Evolutionary conservation across 35 echinoderm and acorn worm species (phyloP).

Genomic region (Hemicentrotus pulcherrimus): DNA sequence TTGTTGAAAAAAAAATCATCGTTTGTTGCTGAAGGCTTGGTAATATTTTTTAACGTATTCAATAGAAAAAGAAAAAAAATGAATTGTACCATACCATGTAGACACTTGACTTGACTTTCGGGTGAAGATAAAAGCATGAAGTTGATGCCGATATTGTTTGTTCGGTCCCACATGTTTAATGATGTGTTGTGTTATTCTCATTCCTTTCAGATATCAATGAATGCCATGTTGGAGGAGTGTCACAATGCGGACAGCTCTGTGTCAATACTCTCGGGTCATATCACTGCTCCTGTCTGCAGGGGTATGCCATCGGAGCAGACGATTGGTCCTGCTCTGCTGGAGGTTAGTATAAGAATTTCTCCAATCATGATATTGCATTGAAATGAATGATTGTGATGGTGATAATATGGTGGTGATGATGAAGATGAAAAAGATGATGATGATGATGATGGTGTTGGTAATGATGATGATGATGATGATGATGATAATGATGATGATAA

Average conservation of each 20-base stretch:
- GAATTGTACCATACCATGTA: too few relatives aligned
- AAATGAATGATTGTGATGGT: neutral
- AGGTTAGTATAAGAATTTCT: conserved; percentile 41
- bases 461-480: neutral
- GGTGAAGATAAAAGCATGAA: too few relatives aligned
- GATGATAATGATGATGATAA: neutral
- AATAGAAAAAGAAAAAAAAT: too few relatives aligned
- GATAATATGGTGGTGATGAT: neutral
- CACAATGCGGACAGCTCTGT: conserved; percentile 78
- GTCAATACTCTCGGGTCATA: conserved; percentile 68
- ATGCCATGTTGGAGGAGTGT: conserved; percentile 55
- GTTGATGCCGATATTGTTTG: neutral
- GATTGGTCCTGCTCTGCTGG: conserved; percentile 67
- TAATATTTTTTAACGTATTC: too few relatives aligned
- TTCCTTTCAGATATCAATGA: conserved; percentile 72
- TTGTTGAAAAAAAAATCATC: too few relatives aligned
- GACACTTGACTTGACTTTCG: too few relatives aligned
- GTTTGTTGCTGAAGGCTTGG: too few relatives aligned
- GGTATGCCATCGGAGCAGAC: conserved; percentile 67
- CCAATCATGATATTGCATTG: neutral
- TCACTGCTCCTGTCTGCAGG: conserved; percentile 69
- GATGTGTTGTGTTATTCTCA: neutral
- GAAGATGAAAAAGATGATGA: neutral
- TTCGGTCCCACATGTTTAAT: neutral
- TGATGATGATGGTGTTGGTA: neutral